phyloP scores from a whole-genome alignment of 2,797 vertebrate species.

The Falco novaeseelandiae region DNA sequence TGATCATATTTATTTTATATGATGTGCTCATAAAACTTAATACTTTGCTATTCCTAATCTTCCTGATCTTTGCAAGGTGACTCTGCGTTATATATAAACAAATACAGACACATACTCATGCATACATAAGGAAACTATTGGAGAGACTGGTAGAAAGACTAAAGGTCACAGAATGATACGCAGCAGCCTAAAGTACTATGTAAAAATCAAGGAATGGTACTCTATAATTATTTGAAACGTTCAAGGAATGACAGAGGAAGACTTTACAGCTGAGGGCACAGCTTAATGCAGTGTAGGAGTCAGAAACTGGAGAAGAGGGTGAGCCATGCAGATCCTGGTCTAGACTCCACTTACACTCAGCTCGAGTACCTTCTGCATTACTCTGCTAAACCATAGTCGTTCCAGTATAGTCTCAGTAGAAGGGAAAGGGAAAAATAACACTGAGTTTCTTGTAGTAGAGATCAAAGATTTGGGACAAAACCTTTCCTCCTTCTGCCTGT shows the following conservation, averaged over 20 bases:
- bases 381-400: neutral
- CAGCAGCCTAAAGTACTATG: neutral
- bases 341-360: neutral
- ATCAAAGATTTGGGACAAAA: neutral
- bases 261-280: neutral
- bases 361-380: neutral
- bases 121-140: neutral
- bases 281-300: neutral
- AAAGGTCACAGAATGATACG: neutral
- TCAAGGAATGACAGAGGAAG: neutral
- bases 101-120: neutral
- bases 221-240: neutral
- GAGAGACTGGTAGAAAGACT: neutral
- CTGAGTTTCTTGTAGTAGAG: neutral
- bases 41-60: neutral
- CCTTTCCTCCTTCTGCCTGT: neutral
- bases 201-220: neutral
- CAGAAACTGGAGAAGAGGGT: neutral
- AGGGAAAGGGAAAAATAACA: neutral
- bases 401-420: neutral
- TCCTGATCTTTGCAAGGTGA: neutral
- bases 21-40: neutral
- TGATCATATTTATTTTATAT: neutral
- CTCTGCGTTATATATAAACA: neutral
- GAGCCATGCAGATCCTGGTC: neutral